phyloP scores from a whole-genome alignment of 1,140 invertebrate species.

The Sarcophaga bullata region DNA sequence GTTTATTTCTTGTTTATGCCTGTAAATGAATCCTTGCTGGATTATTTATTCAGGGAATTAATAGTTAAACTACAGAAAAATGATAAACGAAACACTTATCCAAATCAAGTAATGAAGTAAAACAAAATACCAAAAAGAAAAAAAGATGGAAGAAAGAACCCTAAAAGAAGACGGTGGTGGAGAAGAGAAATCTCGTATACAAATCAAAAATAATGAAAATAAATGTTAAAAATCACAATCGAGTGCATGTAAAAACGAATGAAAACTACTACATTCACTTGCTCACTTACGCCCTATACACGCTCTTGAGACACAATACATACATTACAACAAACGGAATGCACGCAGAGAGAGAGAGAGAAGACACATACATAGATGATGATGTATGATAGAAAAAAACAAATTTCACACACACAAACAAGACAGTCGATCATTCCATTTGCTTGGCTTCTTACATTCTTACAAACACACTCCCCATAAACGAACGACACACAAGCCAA shows the following conservation, averaged over 20 bases:
- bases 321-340: no score
- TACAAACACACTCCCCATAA: background rate
- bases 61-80: no score
- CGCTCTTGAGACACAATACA: no score
- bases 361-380: background rate
- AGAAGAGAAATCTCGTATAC: background rate
- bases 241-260: background rate
- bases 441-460: no score
- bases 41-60: no score
- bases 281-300: no score
- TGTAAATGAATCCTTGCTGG: no score
- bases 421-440: background rate
- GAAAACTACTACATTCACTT: no score
- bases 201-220: conserved; percentile 21
- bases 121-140: background rate
- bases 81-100: background rate
- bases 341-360: no score
- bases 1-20: no score
- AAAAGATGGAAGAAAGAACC: background rate
- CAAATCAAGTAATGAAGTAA: conserved; percentile 18
- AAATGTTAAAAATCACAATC: background rate
- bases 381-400: background rate
- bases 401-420: conserved; percentile 26
- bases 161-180: no score
- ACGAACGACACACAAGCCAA: background rate